Evolutionary conservation across 2,113 vertebrate genomes (phyloP), one percentile per base, ranked within the genome.

Genomic region (Albula goreensis): DNA sequence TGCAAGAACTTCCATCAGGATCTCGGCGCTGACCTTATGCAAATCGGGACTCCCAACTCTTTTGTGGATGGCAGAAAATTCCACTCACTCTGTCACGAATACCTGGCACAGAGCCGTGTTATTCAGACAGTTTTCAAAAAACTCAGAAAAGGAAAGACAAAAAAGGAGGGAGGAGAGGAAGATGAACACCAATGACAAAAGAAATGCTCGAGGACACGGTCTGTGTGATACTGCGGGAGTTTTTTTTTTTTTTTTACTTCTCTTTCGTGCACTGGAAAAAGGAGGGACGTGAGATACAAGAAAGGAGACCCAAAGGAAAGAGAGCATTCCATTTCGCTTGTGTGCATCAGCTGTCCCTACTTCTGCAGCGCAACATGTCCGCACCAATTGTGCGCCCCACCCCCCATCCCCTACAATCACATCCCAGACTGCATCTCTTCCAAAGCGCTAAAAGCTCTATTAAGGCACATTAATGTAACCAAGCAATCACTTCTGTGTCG

Each of bases 11-110:
- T 97, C 96, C 96, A 95, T 94, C 95, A 95, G 96, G 95, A 96
- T 97, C 96, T 93, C 94, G 94, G 96, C 94, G 95, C 96, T 98
- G 97, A 98, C 97, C 97, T 98, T 97, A 97, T 96, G 95, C 95
- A 96, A 96, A 97, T 96, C 92, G 93, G 93, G 93, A 94, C 94
- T 93, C 94, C 94, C 94, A 93, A 95, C 93, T 95, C 96, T 96
- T 90, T 96, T 98, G 96, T 97, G 95, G 93, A 95, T 93, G 95
- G 95, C 94, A 95, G 96, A 93, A 95, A 94, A 95, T 96, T 95
- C 96, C 96, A 96, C 95, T 96, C 96, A 94, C 94, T 94, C 94
- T 97, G 96, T 97, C 96, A 96, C 95, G 96, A 97, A 97, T 98
- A 97, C 97, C 96, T 95, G 95, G 95, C 92, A 94, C 91, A 88